These are phyloP conservation scores for Rhincodon typus DNA, from an alignment of 2,797 vertebrate species.

Conservation along the genomic window DNA sequence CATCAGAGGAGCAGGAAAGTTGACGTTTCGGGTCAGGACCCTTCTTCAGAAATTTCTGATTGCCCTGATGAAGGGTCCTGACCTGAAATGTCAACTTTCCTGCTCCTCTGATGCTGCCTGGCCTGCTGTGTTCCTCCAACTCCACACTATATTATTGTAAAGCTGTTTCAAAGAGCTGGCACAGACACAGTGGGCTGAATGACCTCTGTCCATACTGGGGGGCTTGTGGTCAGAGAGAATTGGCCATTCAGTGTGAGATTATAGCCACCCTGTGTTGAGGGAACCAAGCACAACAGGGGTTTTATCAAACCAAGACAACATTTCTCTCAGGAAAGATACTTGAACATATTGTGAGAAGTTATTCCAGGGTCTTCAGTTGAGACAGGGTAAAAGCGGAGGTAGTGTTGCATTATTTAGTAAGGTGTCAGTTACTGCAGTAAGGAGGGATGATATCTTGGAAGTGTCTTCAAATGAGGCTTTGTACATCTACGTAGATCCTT, in stretches of 20 bases:
- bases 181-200: neutral
- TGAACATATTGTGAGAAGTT: neutral
- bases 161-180: neutral
- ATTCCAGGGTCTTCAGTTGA: neutral
- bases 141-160: neutral
- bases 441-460: neutral
- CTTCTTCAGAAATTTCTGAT: too few relatives aligned
- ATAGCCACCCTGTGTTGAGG: neutral
- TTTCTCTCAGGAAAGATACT: neutral
- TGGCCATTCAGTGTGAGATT: neutral
- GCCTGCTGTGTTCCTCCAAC: too few relatives aligned
- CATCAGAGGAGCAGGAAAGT: too few relatives aligned
- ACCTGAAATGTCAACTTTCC: too few relatives aligned
- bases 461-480: too few relatives aligned
- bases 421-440: neutral
- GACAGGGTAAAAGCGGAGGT: too few relatives aligned
- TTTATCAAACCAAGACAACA: rapidly evolving
- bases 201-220: neutral
- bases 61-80: too few relatives aligned
- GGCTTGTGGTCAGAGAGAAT: neutral
- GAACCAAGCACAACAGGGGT: neutral
- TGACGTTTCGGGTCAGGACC: too few relatives aligned
- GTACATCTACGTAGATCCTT: too few relatives aligned
- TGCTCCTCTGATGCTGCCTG: too few relatives aligned
- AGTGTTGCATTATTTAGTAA: too few relatives aligned